Base-by-base conservation (phyloP, 1,140 invertebrate species). In the Temnothorax curvispinosus region DNA sequence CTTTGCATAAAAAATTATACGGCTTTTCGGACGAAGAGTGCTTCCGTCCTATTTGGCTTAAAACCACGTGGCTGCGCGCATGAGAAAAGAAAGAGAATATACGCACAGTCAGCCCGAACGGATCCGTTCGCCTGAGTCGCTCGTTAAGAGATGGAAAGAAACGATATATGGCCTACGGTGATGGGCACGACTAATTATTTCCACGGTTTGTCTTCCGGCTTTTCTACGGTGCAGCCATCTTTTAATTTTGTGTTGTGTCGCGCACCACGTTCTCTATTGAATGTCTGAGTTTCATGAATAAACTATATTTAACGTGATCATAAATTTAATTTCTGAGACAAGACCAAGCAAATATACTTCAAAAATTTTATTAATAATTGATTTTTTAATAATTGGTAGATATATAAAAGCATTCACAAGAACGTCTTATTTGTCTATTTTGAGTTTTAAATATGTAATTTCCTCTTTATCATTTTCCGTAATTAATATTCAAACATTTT, bases 1-100 rank as follows among this genome's bases (percentile, higher is more conserved):
- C 90, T 93, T 91, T 91, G 81, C 90, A 91, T 90, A 88, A 89
- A 91, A 88, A 91, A 91, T 92, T 91, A 89, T 88, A 89, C 58
- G 67, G 81, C 62, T 69, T 71, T 65, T 90, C 86, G 65, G 71
- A 78, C 13, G 85, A 65, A 38, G 44, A 64, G 27, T 50, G 75
- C 85, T 86, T 81, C 85, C 85, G 77, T 80, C 41, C 62, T 69
- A 64, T 78, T 80, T 50, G 52, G 38, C 64, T 81, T 81, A 38
- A 81, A 50, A 60, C 54, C 38, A 60, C 54, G 78, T 69, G 21
- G 69, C 50, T 15, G 27, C 52, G 80, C 54, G 52, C 38, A 58
- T 18, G 69, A 74, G 80, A 58, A 35, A 47, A 47, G 54, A 84
- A 47, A 38, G 44, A 60, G 41, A 84, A 84, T 84, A 84, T 84